Evolutionary conservation across 2,113 vertebrate species (phyloP), one percentile per base, ranked within the genome.

Genomic region (Quiscalus mexicanus): DNA sequence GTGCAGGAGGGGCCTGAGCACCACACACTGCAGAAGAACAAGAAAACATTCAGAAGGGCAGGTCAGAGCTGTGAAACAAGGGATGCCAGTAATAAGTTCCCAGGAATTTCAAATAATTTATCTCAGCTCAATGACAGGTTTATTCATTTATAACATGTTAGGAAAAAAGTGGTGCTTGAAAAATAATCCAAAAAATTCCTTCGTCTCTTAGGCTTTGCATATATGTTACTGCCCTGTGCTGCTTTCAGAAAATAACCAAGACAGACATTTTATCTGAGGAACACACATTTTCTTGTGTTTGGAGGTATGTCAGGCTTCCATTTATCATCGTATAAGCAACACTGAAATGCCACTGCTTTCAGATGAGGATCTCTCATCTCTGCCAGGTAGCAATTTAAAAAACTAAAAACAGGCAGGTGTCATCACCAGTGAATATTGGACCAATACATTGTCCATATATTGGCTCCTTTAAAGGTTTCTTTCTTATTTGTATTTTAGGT

Each of bases 101-200:
- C 76, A 92, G 81, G 56, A 96, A 96, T 56, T 62, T 88, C 56
- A 94, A 71, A 89, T 50, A 74, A 82, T 95, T 94, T 88, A 70
- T 87, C 81, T 89, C 83, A 65, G 71, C 33, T 86, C 44, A 56
- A 19, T 92, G 94, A 91, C 76, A 84, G 65, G 73, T 93, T 89
- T 96, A 83, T 71, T 96, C 37, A 76, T 94, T 87, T 91, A 89
- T 69, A 82, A 84, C 17, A 4, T 35, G 23, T 64, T 84, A 92
- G 76, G 69, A 90, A 94, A 82, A 96, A 94, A 64, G 49, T 52
- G 21, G 33, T 47, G 39, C 28, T 65, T 81, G 73, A 83, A 52
- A 91, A 92, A 91, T 55, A 87, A 82, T 59, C 18, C 41, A 69
- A 75, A 92, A 91, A 93, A 79, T 24, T 45, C 60, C 37, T 53